Evolutionary conservation across 2,888 invertebrate genomes (phyloP), one percentile per base, ranked within the genome.

Genomic region (Ctenicera cuprea): DNA sequence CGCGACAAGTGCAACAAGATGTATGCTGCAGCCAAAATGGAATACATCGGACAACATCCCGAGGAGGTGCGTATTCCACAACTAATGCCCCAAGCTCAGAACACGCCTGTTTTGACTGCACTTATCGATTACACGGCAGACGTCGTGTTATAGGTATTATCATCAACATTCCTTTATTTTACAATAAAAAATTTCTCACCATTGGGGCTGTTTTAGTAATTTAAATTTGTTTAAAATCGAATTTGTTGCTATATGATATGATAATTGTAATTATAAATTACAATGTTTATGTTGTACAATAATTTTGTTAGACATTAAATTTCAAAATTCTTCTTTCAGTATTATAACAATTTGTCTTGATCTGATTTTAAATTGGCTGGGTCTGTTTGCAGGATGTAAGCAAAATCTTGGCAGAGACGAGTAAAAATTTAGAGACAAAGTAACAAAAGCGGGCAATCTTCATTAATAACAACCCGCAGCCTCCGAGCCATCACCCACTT

Each of bases 1-100:
- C 87, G 90, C 57, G 90, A 90, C 78, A 90, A 89, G 80, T 91
- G 91, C 78, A 89, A 88, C 50, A 87, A 88, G 59, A 85, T 90
- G 84, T 90, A 90, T 78, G 88, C 88, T 73, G 86, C 87, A 62
- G 90, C 90, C 1, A 89, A 90, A 74, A 85, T 88, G 81, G 88
- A 89, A 77, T 89, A 89, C 83, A 87, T 88, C 76, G 89, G 89
- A 83, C 89, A 88, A 81, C 88, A 88, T 83, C 86, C 87, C 16
- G 87, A 87, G 78, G 88, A 88, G 87, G 89, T 89, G 84, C 87
- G 87, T 87, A 87, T 87, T 79, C 87, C 86, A 79, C 87, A 87
- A 82, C 86, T 87, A 81, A 83, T 85, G 86, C 86, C 87, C 79
- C 85, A 84, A 82, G 82, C 82, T 84, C 85, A 85, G 83, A 85